Evolutionary conservation across 1,140 invertebrate species (phyloP), one percentile per base, ranked within the genome.

Genomic region (Zaprionus tsacasi): DNA sequence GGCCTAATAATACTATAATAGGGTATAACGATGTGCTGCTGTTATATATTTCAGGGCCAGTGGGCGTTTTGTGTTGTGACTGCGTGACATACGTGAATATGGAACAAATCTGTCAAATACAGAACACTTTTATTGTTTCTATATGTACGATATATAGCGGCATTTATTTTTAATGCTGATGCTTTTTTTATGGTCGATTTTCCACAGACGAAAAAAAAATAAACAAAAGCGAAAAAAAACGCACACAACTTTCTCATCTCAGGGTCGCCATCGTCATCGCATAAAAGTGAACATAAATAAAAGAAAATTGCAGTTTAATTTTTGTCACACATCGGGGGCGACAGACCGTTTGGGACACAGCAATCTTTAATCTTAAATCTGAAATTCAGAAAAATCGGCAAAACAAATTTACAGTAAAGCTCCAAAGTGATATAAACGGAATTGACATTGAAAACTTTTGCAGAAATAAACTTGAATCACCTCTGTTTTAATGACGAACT

Each of bases 91-190:
- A 61, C 59, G 17, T 57, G 15, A 72, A 76, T 64, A 58, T 69
- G 72, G 72, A 50, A 83, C 59, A 85, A 70, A 81, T 78, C 33
- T 74, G 58, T 61, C 74, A 78, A 81, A 67, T 7, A 12, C 54
- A 64, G 45, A 56, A 57, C 11, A 48, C 56, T 55, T 65, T 70
- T 65, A 63, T 55, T 21, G 12, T 52, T 10, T 33, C 35, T 56
- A 56, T 27, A 36, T 61, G 30, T 35, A 8, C 40, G n/a, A 45
- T 21, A 56, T 33, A 40, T 25, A 68, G 38, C 56, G 25, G 54
- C 13, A 35, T 56, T 27, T 55, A 76, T 63, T 30, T 57, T 63
- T 21, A 40, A 56, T 67, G 43, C 40, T 45, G 54, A 58, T 54
- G 33, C 48, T 59, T 64, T 73, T 66, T 58, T 74, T 65, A 66